Percentiles rank a stretch among this genome's conserved stretches.
Evolutionary conservation across 2,797 vertebrate species (phyloP).

Genomic region (Danio kyathit): DNA sequence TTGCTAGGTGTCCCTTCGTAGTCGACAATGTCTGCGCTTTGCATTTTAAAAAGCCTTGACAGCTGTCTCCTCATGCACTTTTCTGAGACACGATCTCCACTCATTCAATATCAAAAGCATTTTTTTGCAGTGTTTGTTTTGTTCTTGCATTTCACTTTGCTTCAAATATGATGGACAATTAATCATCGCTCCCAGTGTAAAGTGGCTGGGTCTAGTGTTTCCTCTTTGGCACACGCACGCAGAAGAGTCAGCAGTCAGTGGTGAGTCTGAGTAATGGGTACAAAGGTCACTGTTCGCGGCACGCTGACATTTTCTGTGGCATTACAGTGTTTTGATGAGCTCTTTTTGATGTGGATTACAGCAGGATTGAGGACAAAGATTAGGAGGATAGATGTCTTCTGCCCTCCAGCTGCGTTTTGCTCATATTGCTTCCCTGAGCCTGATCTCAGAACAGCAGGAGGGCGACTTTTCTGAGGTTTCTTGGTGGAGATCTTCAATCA

Average conservation of each 20-base stretch:
- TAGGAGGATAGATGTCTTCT: conserved; percentile 55
- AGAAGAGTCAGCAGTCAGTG: conserved; percentile 28
- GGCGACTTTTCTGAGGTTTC: not conserved
- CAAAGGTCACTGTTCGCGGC: conserved; percentile 18
- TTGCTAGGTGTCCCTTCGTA: conserved; percentile 32
- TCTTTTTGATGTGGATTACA: conserved; percentile 64
- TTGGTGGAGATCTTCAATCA: conserved; percentile 5
- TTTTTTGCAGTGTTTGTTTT: conserved; percentile 5
- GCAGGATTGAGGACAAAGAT: conserved; percentile 68
- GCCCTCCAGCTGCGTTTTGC: conserved; percentile 54
- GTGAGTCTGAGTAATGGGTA: conserved; percentile 8
- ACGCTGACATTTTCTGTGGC: conserved; percentile 52
- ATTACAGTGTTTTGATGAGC: conserved; percentile 55
- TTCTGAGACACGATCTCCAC: conserved; percentile 15
- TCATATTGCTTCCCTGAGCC: conserved; percentile 17
- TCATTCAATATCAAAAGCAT: not conserved
- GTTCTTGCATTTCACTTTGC: not conserved
- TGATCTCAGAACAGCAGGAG: conserved; percentile 26
- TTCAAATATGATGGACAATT: not conserved
- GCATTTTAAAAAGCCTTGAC: conserved; percentile 33
- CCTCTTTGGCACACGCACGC: not conserved
- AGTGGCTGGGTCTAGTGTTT: conserved; percentile 7
- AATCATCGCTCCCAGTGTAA: not conserved
- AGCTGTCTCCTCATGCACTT: not conserved
- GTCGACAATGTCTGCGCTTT: conserved; percentile 4